Conservation (phyloP, 2,113 vertebrate genomes). For the Rhea americana region DNA sequence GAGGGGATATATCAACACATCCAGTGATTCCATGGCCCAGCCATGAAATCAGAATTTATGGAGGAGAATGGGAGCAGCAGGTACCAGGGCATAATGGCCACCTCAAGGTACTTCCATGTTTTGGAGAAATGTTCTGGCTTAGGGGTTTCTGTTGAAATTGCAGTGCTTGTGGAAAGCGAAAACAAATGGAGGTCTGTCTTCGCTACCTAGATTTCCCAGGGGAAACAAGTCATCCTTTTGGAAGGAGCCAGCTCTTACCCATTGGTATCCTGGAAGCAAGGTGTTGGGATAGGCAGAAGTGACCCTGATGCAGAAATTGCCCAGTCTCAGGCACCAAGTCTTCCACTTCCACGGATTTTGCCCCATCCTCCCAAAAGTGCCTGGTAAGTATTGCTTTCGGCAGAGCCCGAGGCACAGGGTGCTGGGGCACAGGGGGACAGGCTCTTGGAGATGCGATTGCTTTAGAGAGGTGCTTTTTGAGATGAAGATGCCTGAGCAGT, state of each 20-base stretch:
- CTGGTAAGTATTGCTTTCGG: rapidly evolving
- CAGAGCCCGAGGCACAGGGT: neutral
- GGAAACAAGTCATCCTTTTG: neutral
- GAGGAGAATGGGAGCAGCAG: neutral
- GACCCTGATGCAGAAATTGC: neutral
- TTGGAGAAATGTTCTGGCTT: neutral
- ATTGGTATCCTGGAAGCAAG: neutral
- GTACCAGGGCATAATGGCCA: neutral
- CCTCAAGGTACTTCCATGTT: neutral
- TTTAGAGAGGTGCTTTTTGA: neutral
- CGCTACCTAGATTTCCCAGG: neutral
- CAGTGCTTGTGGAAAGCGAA: neutral
- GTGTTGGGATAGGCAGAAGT: neutral
- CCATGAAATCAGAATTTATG: too few relatives aligned
- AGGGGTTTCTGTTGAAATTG: neutral
- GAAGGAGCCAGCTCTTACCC: neutral
- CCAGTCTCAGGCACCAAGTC: neutral
- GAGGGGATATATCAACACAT: neutral
- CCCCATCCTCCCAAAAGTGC: neutral
- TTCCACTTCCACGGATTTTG: neutral
- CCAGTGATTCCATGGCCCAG: too few relatives aligned
- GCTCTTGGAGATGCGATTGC: neutral
- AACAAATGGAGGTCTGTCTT: neutral
- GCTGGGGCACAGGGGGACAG: rapidly evolving
- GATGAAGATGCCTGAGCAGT: neutral